Evolutionary conservation across 2,113 vertebrate genomes (phyloP).

Genomic region (Ammospiza caudacuta): DNA sequence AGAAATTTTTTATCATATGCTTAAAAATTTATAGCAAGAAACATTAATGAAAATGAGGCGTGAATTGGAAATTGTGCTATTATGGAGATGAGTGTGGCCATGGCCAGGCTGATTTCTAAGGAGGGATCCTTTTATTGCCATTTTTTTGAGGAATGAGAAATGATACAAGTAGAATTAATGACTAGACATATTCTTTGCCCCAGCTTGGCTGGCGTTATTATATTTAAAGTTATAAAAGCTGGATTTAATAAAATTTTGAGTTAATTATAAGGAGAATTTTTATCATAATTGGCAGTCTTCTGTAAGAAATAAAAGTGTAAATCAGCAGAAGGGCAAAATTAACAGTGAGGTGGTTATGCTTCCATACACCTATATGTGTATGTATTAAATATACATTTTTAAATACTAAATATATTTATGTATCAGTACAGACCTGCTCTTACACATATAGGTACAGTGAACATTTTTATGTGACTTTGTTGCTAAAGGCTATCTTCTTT

Average conservation of each 20-base stretch:
- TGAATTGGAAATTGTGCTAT: slow-evolving; percentile 86
- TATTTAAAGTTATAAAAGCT: slow-evolving; percentile 78
- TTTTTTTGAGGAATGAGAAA: slow-evolving; percentile 70
- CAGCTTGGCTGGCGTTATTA: slow-evolving; percentile 51
- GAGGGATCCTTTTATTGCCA: slow-evolving; percentile 79
- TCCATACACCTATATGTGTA: not conserved
- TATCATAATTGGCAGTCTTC: slow-evolving; percentile 68
- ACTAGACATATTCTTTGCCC: slow-evolving; percentile 57
- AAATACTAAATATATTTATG: not conserved
- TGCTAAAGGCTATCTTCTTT: not conserved
- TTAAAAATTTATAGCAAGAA: slow-evolving; percentile 89
- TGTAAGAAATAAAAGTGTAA: slow-evolving; percentile 51
- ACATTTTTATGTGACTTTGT: not conserved
- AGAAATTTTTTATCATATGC: slow-evolving; percentile 90
- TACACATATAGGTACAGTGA: not conserved
- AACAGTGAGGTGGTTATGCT: not conserved
- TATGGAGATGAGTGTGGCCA: slow-evolving; percentile 80
- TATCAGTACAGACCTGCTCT: not conserved
- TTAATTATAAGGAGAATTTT: slow-evolving; percentile 79
- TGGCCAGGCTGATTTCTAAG: slow-evolving; percentile 77
- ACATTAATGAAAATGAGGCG: slow-evolving; percentile 88
- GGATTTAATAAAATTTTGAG: slow-evolving; percentile 80
- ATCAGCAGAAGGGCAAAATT: slow-evolving; percentile 27
- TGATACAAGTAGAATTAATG: slow-evolving; percentile 76
- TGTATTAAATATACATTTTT: not conserved